Evolutionary conservation across 30 jellyfish, hydroid and myxozoan species (phyloP), one percentile per base, ranked within the genome.

Genomic region (Chrysaora quinquecirrha): DNA sequence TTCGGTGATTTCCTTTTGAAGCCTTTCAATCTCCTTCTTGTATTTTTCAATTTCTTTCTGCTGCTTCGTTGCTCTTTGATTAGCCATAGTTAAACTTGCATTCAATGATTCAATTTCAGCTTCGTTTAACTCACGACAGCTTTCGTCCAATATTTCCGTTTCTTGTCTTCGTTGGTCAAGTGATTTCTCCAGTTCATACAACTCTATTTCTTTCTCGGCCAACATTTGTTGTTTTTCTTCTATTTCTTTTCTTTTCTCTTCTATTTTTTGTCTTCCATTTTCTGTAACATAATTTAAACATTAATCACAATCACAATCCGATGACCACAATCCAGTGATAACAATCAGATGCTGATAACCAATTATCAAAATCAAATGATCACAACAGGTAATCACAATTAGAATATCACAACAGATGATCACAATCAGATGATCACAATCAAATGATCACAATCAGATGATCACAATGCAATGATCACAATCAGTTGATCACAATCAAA

Each of bases 1-100:
- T 18, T 18, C 72, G 19, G 49, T 25, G 30, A 43, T 73, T 25
- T 73, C 84, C 24, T 14, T 73, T 48, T 38, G 27, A 24, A 46
- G 19, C 12, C 32, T 29, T 4, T 48, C 72, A 29, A 35, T 73
- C 10, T 30, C 6, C 34, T 73, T 68, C 29, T 20, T 25, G 18
- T 35, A 30, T 18, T 12, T 43, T 28, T 73, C 54, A 38, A 24
- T 34, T 68, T 47, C 73, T 28, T 28, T 47, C 73, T 73, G 30
- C 48, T 24, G 54, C 54, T 6, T 38, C 14, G 6, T 38, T 3
- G 54, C 54, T 38, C 6, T 14, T 14, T 38, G 6, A 14, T 38
- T 14, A 3, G 14, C 54, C 11, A 14, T 3, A 38, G 11, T 38
- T 38, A 38, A 38, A 6, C 14, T 14, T 38, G 6, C 14, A 38